phyloP scores from a whole-genome alignment of 2,113 vertebrate genomes.

The Coreoperca whiteheadi region DNA sequence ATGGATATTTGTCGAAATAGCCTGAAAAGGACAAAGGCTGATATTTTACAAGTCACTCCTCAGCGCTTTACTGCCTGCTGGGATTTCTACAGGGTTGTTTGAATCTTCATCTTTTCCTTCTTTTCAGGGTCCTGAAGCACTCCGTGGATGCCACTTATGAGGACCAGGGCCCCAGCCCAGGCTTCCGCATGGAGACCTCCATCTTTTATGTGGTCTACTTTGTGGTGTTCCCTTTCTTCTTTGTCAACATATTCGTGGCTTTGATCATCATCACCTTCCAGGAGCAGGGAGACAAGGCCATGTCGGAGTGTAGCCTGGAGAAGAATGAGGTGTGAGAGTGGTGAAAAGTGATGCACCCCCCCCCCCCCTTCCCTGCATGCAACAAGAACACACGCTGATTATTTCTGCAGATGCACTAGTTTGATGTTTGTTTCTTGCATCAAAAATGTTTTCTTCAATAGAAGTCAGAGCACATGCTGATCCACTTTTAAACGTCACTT shows the following conservation, averaged over 20 bases:
- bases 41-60: not conserved
- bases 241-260: conserved; percentile 99
- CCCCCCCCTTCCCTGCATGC: not conserved
- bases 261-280: conserved; percentile 99
- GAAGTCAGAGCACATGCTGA: conserved; percentile 14
- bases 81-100: not conserved
- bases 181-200: conserved; percentile 97
- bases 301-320: conserved; percentile 98
- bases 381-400: not conserved
- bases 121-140: conserved; percentile 94
- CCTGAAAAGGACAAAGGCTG: not conserved
- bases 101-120: not conserved
- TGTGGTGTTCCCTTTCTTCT: conserved; percentile 99
- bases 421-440: conserved; percentile 20
- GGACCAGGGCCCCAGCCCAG: conserved; percentile 96
- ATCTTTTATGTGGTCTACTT: conserved; percentile 99
- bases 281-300: conserved; percentile 99
- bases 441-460: conserved; percentile 24
- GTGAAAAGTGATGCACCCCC: not conserved
- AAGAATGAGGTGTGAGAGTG: conserved; percentile 92
- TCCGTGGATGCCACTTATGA: conserved; percentile 97
- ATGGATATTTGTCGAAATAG: not conserved
- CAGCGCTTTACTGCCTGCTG: not conserved
- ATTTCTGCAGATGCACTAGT: not conserved
- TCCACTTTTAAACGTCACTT: conserved; percentile 25